Evolutionary conservation across 2,888 invertebrate genomes (phyloP), one percentile per base, ranked within the genome.

Genomic region (Dioctria linearis): DNA sequence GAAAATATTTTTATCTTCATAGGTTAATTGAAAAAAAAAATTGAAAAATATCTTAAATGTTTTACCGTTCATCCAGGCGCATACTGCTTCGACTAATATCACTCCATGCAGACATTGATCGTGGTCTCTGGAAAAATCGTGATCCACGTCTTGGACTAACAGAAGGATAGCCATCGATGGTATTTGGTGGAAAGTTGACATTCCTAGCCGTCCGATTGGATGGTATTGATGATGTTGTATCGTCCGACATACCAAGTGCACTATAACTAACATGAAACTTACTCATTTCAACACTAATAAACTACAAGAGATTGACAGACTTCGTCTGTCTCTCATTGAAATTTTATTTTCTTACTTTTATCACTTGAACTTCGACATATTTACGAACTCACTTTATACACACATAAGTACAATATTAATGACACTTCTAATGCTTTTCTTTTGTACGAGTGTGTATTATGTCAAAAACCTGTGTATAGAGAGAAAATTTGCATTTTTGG

Each of bases 21-120:
- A 69, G 13, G 25, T 57, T 13, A n/a, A 25, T 4, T 42, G 0
- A n/a, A 40, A 40, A 13, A 6, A 75, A 54, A 71, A 71, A 71
- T 4, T 54, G 6, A 71, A 69, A 25, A n/a, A 49, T 43, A 25
- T 49, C 54, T 42, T 25, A 25, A 25, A 37, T 6, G 2, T 63
- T 63, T 85, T 87, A 89, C 89, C 89, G 87, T 86, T 89, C 89
- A 85, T 89, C 89, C 86, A 95, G 91, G 85, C 94, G 92, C 91
- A 95, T 94, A 87, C 95, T 95, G 84, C 95, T 95, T 80, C 95
- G 91, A 86, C 95, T 95, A 87, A 95, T 93, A 86, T 95, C 95
- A 86, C 95, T 95, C 95, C 95, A 95, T 57, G 95, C 95, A 86
- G 95, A 95, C 94, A 95, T 94, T 83, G 95, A 95, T 54, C 93